These are phyloP conservation scores for Eira barbara DNA, from an alignment of 2,113 vertebrate genomes.

Conservation along the genomic window DNA sequence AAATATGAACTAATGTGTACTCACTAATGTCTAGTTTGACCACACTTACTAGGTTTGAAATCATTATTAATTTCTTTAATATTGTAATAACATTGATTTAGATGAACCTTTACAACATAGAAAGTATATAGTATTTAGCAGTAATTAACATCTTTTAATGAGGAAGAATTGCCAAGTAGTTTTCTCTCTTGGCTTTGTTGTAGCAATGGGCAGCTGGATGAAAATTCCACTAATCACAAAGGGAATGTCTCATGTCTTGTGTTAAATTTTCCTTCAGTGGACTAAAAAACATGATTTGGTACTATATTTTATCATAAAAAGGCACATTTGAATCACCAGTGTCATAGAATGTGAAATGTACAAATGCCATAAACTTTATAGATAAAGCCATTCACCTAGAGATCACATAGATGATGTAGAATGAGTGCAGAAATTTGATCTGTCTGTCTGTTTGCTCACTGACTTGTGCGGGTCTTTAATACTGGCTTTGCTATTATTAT, in stretches of 20 bases:
- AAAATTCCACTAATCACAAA: slow-evolving; percentile 84
- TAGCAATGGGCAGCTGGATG: slow-evolving; percentile 84
- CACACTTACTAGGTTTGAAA: slow-evolving; percentile 78
- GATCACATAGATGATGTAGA: slow-evolving; percentile 3
- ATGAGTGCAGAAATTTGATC: slow-evolving; percentile 18
- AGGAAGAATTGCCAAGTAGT: slow-evolving; percentile 83
- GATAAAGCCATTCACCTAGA: slow-evolving; percentile 28
- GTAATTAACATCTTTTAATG: slow-evolving; percentile 87
- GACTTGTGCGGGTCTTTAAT: slow-evolving; percentile 54
- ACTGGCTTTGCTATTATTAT: slow-evolving; percentile 46
- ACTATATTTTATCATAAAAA: slow-evolving; percentile 79
- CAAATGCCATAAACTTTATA: slow-evolving; percentile 50
- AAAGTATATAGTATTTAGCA: slow-evolving; percentile 84
- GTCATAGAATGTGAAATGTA: slow-evolving; percentile 63
- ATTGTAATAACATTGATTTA: slow-evolving; percentile 85
- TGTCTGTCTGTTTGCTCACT: slow-evolving; percentile 49
- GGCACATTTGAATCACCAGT: slow-evolving; percentile 67
- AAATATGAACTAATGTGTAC: slow-evolving; percentile 80
- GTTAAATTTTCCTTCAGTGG: slow-evolving; percentile 83
- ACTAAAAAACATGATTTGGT: slow-evolving; percentile 82
- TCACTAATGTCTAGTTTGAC: slow-evolving; percentile 82
- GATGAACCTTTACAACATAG: slow-evolving; percentile 82
- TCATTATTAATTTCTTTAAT: slow-evolving; percentile 84
- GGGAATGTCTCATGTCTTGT: slow-evolving; percentile 85
- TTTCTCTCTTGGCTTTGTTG: slow-evolving; percentile 84